Evolutionary conservation across 2,888 invertebrate genomes (phyloP).

Genomic region (Amiota mariae): DNA sequence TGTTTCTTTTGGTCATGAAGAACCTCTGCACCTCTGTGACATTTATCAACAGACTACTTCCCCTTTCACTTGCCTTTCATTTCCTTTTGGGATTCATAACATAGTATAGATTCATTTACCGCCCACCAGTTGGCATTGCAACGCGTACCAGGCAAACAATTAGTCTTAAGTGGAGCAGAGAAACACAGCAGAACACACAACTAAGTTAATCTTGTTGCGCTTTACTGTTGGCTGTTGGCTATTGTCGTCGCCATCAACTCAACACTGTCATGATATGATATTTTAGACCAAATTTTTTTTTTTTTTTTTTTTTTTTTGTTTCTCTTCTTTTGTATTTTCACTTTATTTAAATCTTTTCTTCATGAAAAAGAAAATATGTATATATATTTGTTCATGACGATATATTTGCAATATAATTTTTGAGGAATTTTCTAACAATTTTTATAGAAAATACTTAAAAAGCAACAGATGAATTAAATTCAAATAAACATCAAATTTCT

Average conservation of each 20-base stretch:
- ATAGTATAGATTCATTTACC: not conserved
- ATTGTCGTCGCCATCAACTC: not conserved
- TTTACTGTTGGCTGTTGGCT: not conserved
- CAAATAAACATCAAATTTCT: no score
- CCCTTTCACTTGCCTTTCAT: not conserved
- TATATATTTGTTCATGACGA: no score
- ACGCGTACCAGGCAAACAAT: constrained; percentile 46
- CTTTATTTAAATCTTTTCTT: no score
- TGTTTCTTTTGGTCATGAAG: not conserved
- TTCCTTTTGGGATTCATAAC: not conserved
- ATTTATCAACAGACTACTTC: constrained; percentile 22
- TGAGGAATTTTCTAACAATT: no score
- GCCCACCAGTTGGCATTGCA: constrained; percentile 20
- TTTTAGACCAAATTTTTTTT: no score
- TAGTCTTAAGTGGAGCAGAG: constrained; percentile 49
- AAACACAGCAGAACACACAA: not conserved
- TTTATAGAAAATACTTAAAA: no score
- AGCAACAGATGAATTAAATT: no score
- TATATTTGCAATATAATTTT: no score
- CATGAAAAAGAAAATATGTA: no score
- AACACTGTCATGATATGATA: no score
- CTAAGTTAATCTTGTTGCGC: not conserved
- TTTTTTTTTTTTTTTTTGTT: no score
- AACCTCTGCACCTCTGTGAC: constrained; percentile 21
- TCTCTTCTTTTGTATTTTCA: no score